Evolutionary conservation across 2,888 invertebrate species (phyloP).

Genomic region (Brachycybe producta): DNA sequence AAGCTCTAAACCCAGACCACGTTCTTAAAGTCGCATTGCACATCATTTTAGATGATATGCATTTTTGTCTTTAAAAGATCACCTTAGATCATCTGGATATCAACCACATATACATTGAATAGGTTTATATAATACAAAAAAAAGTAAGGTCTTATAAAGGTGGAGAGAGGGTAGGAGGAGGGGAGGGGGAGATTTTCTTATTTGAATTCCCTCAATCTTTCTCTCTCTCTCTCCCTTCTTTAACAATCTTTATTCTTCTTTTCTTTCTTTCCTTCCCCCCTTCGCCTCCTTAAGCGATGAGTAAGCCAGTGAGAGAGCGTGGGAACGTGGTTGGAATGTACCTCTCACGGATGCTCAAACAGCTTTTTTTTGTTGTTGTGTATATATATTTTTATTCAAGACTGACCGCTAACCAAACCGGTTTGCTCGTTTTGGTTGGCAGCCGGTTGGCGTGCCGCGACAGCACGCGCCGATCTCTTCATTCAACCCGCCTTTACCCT

Average conservation of each 20-base stretch:
- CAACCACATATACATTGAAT: no score
- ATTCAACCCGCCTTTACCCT: no score
- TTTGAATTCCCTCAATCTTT: neutral
- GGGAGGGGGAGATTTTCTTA: neutral
- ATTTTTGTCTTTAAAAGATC: no score
- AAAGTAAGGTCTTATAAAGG: neutral
- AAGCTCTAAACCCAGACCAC: no score
- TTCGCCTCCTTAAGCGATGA: neutral
- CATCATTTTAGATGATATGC: no score
- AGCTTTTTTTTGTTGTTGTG: no score
- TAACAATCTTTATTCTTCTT: neutral
- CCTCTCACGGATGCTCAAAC: conserved; percentile 12
- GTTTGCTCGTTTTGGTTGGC: conserved; percentile 14
- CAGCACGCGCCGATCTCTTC: conserved; percentile 15
- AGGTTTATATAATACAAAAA: no score
- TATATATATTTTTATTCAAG: no score
- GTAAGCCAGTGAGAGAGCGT: conserved; percentile 12
- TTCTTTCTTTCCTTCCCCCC: no score
- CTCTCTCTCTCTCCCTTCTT: conserved; percentile 3
- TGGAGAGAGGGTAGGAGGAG: neutral
- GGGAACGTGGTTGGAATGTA: conserved; percentile 12
- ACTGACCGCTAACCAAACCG: neutral
- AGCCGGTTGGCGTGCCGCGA: conserved; percentile 14
- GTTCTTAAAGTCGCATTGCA: no score
- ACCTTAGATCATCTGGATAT: no score